Base-by-base conservation (phyloP, 2,888 invertebrate species). In the Pegoplata infirma region DNA sequence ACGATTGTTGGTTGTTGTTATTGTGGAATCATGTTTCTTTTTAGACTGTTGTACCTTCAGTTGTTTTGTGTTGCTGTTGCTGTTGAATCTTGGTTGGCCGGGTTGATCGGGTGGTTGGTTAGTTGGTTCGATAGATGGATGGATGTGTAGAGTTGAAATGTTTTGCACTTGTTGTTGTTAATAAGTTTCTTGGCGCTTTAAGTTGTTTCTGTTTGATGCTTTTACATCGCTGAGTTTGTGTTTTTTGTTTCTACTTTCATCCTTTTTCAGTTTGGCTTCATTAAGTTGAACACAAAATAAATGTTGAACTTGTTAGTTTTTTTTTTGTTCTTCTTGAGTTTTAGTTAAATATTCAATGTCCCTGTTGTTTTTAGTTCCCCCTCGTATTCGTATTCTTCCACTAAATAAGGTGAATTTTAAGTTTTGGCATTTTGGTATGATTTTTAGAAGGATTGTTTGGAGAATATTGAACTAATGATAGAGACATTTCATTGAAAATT, bases 31-130 rank as follows among this genome's bases (percentile, higher is more conserved):
- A 67, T 67, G 46, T 68, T n/a, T n/a, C n/a, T n/a, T n/a, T n/a
- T 46, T 6, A 28, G 47, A 21, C 28, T 49, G 6, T 72, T 46
- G 46, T 71, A 77, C 63, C 64, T 49, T 67, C 23, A 51, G 25
- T 36, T 85, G 84, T 86, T 83, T 83, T 83, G 81, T 82, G 83
- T 83, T 83, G 83, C 83, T 83, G 80, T 83, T 80, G 75, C 14
- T 36, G 56, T 32, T 23, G 36, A 7, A 28, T 73, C 40, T 64
- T 61, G 23, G 49, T 47, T 58, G 58, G 55, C 25, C 40, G 46
- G 53, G 17, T 10, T 53, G 49, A 36, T 47, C 61, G 66, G 55
- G 59, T 73, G 63, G 61, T 67, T 68, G 28, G 32, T 67, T 67
- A 46, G 47, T 12, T 72, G 46, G 36, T 12, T 40, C n/a, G 28